Evolutionary conservation across 2,113 vertebrate genomes (phyloP).

Genomic region (Bubalus kerabau): DNA sequence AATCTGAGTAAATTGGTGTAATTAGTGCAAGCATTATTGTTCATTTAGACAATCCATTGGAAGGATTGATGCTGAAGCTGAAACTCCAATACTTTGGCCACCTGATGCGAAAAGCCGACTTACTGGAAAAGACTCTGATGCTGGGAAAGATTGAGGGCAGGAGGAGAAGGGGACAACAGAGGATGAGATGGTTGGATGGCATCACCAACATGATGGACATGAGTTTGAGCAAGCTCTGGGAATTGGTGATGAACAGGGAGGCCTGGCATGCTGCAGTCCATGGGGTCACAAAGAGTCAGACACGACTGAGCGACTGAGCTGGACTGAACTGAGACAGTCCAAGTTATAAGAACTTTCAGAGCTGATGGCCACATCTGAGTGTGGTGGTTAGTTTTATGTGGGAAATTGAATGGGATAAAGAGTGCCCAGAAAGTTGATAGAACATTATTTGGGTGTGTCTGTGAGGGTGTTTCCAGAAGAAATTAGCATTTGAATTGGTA

Average conservation of each 20-base stretch:
- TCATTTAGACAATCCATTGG: background rate
- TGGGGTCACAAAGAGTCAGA: fast-evolving
- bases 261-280: background rate
- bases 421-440: background rate
- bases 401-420: background rate
- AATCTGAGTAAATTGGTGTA: background rate
- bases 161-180: background rate
- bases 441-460: background rate
- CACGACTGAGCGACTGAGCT: fast-evolving
- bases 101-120: background rate
- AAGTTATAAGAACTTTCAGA: background rate
- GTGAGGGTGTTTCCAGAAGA: background rate
- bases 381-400: background rate
- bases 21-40: too few relatives aligned
- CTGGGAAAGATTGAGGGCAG: background rate
- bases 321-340: background rate
- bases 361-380: background rate
- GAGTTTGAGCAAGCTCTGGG: background rate
- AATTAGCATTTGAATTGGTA: background rate
- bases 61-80: background rate
- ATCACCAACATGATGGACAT: background rate
- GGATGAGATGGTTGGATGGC: background rate
- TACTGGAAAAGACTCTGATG: background rate
- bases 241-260: background rate
- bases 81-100: background rate